Evolutionary conservation across 37 sponge, comb jelly and placozoan species (phyloP), one percentile per base, ranked within the genome.

Genomic region (Aplysina aerophoba): DNA sequence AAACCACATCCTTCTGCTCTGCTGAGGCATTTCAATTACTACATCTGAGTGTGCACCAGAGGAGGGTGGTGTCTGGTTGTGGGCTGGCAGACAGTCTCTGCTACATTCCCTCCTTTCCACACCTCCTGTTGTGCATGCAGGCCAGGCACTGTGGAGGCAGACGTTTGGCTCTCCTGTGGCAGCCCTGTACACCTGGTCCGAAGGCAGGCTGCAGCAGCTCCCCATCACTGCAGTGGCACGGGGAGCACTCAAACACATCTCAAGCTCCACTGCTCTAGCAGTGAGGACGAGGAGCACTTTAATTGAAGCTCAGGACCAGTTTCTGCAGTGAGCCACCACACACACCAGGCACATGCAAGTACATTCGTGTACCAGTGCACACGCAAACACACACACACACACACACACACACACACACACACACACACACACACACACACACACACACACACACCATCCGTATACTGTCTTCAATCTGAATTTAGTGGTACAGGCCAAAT

Each of bases 131-230:
- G 36, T 12, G 28, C 56, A 5, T 68, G 8, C 82, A 94, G 95
- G 95, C 17, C 80, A 89, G 22, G 50, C 31, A 15, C 38, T 88
- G 17, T 94, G 95, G 95, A 55, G 78, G 36, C 80, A 83, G 41
- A 28, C 83, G 25, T 92, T 84, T 40, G 56, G 50, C 20, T 90
- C 93, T 57, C 95, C 95, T 20, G 91, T 95, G 8, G 92, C 93
- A 3, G 83, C 85, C 25, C 59, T 92, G 25, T 92, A 90, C 40
- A 63, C 71, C 59, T 88, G 85, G 50, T 19, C n/a, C 4, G 86
- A 83, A 22, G 88, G 88, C 6, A 54, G 21, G 16, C 84, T 95
- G 15, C 40, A 87, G 28, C 84, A 85, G 74, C 39, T 95, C 17
- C 88, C 93, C 0, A 55, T 93, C 4, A 85, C 85, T 30, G 85